These are phyloP conservation scores for Eretmochelys imbricata DNA, from an alignment of 2,113 vertebrate genomes.

Conservation along the genomic window DNA sequence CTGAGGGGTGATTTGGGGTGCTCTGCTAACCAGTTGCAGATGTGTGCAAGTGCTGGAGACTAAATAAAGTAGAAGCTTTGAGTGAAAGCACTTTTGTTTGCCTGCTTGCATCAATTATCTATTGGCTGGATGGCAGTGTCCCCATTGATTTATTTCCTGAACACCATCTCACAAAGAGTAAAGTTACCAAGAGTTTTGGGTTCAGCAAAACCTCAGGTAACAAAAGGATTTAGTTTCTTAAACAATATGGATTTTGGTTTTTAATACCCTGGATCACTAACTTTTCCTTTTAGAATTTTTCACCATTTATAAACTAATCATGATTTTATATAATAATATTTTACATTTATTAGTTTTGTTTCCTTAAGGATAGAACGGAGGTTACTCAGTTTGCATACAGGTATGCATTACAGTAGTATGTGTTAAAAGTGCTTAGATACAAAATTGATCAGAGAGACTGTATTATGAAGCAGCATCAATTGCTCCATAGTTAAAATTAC, in stretches of 20 bases:
- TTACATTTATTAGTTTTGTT: background rate
- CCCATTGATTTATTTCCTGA: too few relatives aligned
- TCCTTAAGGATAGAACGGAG: background rate
- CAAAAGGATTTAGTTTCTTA: background rate
- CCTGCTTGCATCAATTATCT: too few relatives aligned
- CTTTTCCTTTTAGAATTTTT: background rate
- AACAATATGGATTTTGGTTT: background rate
- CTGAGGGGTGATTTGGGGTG: too few relatives aligned
- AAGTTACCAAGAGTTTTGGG: too few relatives aligned
- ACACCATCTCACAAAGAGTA: too few relatives aligned
- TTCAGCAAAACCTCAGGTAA: too few relatives aligned
- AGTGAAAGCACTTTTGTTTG: too few relatives aligned
- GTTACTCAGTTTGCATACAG: background rate
- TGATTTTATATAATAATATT: background rate
- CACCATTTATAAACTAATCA: background rate
- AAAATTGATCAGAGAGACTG: background rate
- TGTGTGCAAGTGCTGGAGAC: too few relatives aligned
- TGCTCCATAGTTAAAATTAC: background rate
- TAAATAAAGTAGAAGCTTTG: too few relatives aligned
- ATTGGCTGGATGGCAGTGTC: too few relatives aligned
- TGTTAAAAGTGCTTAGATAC: background rate
- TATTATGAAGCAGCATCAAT: background rate
- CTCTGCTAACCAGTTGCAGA: too few relatives aligned
- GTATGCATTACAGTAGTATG: background rate
- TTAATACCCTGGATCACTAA: background rate